Evolutionary conservation across 2,113 vertebrate genomes (phyloP), one percentile per base, ranked within the genome.

Genomic region (Scolopax mira): DNA sequence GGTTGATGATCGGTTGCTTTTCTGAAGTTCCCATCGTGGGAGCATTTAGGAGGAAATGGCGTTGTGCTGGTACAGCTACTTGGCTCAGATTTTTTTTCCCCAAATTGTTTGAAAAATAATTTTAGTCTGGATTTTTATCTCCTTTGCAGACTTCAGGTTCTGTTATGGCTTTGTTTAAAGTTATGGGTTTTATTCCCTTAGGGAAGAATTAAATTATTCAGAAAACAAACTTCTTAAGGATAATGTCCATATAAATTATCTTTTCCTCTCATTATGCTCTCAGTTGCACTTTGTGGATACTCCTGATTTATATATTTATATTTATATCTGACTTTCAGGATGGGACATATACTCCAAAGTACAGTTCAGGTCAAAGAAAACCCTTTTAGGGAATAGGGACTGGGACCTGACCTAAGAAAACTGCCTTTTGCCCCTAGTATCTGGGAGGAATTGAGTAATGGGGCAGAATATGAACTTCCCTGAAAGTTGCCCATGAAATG

Each of bases 321-420:
- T 41, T 65, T 60, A 17, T 15, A 3, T 37, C 42, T 49, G 54
- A 39, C 19, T 49, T 62, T 44, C 28, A 31, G 74, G 55, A 7
- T 39, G 18, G 57, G 33, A 35, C 2, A 27, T 0, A 3, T 11
- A 11, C 62, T 80, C 30, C 4, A 3, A 64, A 41, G 61, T 44
- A 27, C 17, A 42, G 37, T 28, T 83, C 30, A 66, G 27, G 25
- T 13, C 25, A 48, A 42, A 72, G 25, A 77, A 58, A 30, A 7
- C 22, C 25, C 24, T 65, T 64, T 52, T 61, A 58, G 24, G 35
- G 55, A 13, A 30, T 7, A 39, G 10, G 18, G 18, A 41, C 51
- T 19, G 28, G 18, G 19, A 55, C 5, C 5, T 1, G 21, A 52
- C 14, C 7, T 27, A 14, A 35, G 28, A 57, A 85, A 80, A 39